Conservation (phyloP, 2,888 invertebrate genomes). For the Hipparchia semele region DNA sequence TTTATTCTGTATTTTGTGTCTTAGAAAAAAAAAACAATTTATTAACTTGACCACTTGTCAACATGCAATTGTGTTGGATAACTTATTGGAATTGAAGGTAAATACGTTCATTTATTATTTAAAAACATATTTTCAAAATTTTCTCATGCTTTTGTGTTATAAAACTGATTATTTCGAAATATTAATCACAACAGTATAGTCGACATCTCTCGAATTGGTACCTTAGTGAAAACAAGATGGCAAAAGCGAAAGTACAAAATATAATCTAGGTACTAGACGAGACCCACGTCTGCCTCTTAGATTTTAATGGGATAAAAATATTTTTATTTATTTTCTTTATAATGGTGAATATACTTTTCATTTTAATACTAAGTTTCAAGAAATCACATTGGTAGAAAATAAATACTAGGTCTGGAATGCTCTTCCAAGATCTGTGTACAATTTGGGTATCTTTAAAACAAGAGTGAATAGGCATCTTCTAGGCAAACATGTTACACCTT, state of each 20-base stretch:
- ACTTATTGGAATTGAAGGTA: constrained; percentile 53
- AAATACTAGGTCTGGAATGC: too few relatives aligned
- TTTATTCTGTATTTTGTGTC: constrained; percentile 55
- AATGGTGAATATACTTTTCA: too few relatives aligned
- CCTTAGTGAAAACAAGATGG: constrained; percentile 50
- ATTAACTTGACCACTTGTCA: constrained; percentile 53
- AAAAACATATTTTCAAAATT: not conserved
- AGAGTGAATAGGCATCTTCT: too few relatives aligned
- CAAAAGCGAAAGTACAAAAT: constrained; percentile 19
- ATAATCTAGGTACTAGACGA: too few relatives aligned
- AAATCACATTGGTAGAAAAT: too few relatives aligned
- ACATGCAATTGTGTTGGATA: constrained; percentile 53
- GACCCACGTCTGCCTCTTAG: too few relatives aligned
- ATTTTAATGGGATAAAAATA: too few relatives aligned
- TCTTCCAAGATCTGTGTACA: too few relatives aligned
- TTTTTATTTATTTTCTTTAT: too few relatives aligned
- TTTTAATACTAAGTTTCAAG: too few relatives aligned
- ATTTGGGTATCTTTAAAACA: too few relatives aligned
- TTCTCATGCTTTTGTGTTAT: not conserved
- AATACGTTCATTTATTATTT: constrained; percentile 26
- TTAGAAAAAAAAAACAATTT: constrained; percentile 47
- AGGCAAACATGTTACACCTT: too few relatives aligned
- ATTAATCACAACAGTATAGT: constrained; percentile 3
- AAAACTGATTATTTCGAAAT: not conserved
- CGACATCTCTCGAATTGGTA: constrained; percentile 47